phyloP scores from a whole-genome alignment of 1,140 invertebrate species.

The Pseudomyrmex pallidus region DNA sequence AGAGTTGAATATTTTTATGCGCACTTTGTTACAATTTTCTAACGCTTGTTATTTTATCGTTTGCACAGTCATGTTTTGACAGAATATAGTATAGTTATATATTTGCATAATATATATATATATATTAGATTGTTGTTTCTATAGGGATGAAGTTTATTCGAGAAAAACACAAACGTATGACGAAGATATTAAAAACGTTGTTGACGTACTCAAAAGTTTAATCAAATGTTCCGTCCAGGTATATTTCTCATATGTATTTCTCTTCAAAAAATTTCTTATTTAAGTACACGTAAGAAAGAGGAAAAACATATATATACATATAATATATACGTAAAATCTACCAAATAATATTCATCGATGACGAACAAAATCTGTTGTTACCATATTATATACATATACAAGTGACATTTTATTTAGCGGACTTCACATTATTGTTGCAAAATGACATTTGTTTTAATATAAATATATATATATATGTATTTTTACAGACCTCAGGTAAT shows the following conservation, averaged over 20 bases:
- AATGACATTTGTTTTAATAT: slow-evolving; percentile 28
- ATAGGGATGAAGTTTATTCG: not conserved
- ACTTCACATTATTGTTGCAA: slow-evolving; percentile 17
- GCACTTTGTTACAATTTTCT: slow-evolving; percentile 48
- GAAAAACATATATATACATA: not conserved
- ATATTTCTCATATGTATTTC: slow-evolving; percentile 28
- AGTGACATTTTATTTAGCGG: too few relatives aligned
- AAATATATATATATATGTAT: slow-evolving; percentile 10
- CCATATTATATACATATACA: not conserved
- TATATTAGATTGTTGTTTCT: slow-evolving; percentile 32
- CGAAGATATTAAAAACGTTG: not conserved
- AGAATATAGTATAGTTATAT: slow-evolving; percentile 47
- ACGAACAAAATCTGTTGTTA: slow-evolving; percentile 7
- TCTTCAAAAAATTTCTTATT: slow-evolving; percentile 28
- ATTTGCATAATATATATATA: slow-evolving; percentile 45
- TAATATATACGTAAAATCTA: slow-evolving; percentile 24
- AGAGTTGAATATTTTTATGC: slow-evolving; percentile 15
- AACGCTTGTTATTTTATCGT: slow-evolving; percentile 52
- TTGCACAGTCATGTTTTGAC: slow-evolving; percentile 52
- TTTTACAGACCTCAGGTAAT: slow-evolving; percentile 48
- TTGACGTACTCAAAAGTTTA: slow-evolving; percentile 33
- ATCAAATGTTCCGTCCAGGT: slow-evolving; percentile 60
- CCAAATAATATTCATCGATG: slow-evolving; percentile 37
- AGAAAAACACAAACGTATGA: slow-evolving; percentile 25
- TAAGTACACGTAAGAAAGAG: not conserved